These are phyloP conservation scores for Desoria tigrina DNA, from an alignment of 2,888 invertebrate genomes.

Conservation along the genomic window DNA sequence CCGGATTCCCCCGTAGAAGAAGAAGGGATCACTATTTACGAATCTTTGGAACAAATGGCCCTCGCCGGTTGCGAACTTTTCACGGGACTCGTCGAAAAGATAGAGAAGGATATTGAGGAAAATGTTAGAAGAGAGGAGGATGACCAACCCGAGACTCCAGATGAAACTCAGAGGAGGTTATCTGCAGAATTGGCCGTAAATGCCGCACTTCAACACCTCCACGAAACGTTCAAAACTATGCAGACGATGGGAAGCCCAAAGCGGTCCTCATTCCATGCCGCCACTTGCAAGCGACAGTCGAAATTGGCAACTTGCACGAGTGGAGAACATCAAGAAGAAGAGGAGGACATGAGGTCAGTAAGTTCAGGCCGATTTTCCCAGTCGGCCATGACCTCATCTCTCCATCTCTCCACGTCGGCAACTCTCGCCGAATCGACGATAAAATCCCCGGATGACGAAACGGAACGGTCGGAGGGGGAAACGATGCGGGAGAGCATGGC, in stretches of 20 bases:
- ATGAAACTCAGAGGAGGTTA: constrained; percentile 20
- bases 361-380: constrained; percentile 35
- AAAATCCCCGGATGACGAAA: constrained; percentile 32
- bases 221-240: constrained; percentile 43
- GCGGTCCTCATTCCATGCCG: constrained; percentile 32
- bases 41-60: constrained; percentile 44
- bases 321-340: constrained; percentile 31
- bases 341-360: constrained; percentile 31
- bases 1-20: constrained; percentile 30
- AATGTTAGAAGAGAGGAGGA: constrained; percentile 15
- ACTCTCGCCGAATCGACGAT: constrained; percentile 29
- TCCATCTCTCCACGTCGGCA: not conserved
- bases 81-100: constrained; percentile 29
- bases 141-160: constrained; percentile 19
- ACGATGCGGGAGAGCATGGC: constrained; percentile 41
- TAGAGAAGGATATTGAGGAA: constrained; percentile 29
- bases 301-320: constrained; percentile 11
- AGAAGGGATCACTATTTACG: constrained; percentile 39
- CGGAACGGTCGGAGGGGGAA: constrained; percentile 34
- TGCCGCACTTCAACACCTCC: constrained; percentile 38
- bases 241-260: constrained; percentile 40
- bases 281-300: constrained; percentile 3
- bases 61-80: constrained; percentile 35
- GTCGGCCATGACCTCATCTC: constrained; percentile 23
- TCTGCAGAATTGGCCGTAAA: constrained; percentile 38